Evolutionary conservation across 2,888 invertebrate genomes (phyloP), one percentile per base, ranked within the genome.

Genomic region (Chelonus formosanus): DNA sequence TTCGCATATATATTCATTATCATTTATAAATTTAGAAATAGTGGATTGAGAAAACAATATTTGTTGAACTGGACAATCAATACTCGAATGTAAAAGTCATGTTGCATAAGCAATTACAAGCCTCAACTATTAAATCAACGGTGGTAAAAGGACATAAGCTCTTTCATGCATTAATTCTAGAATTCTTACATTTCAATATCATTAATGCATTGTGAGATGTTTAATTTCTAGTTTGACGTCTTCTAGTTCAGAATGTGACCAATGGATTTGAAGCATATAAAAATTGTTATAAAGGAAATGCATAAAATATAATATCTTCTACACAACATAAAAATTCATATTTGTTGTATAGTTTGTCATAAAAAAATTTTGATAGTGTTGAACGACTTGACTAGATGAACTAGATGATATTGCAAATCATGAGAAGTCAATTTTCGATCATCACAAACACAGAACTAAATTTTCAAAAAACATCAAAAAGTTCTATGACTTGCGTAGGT

Each of bases 401-500:
- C 89, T 96, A 77, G 92, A 94, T 74, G 92, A 92, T 71, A 92
- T 97, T 6, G 89, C 91, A 48, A 89, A 91, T 1, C 87, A 93
- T 66, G 96, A 96, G 96, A 94, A 92, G 85, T 91, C 89, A n/a
- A 86, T 96, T 32, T 91, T 98, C 54, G 89, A 89, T 20, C 20
- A 20, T 20, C 20, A 20, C n/a, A n/a, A n/a, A n/a, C n/a, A n/a
- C n/a, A n/a, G n/a, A n/a, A n/a, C n/a, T n/a, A n/a, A n/a, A n/a
- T n/a, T n/a, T n/a, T n/a, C n/a, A n/a, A n/a, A n/a, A n/a, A n/a
- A n/a, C n/a, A n/a, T n/a, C n/a, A n/a, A n/a, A n/a, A n/a, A n/a
- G n/a, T n/a, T n/a, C n/a, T n/a, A n/a, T n/a, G 76, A 92, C 95
- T 85, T 97, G 96, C 86, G 97, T 98, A 66, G 98, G 90, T 89